These are phyloP conservation scores for Discoglossus pictus DNA, from an alignment of 2,797 vertebrate genomes.

Conservation along the genomic window DNA sequence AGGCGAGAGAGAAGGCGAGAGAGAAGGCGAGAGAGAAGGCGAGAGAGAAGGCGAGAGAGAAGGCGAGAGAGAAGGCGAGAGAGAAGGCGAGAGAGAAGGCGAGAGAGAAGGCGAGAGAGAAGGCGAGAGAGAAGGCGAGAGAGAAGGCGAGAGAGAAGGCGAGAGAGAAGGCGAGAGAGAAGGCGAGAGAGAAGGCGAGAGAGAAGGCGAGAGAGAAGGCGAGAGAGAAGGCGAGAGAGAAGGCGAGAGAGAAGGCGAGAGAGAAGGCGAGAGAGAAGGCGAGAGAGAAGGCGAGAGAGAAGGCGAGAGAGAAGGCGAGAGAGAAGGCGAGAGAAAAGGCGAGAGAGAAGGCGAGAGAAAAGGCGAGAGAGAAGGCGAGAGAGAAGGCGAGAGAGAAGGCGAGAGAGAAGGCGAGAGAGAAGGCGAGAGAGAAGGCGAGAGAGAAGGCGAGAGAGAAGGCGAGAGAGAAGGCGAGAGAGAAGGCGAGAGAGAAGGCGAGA, in stretches of 20 bases:
- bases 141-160: not conserved
- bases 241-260: not conserved
- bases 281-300: not conserved
- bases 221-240: not conserved
- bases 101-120: not conserved
- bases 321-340: not conserved
- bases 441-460: not conserved
- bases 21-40: no score
- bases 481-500: no score
- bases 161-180: no score
- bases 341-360: no score
- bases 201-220: no score
- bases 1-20: not conserved
- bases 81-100: not conserved
- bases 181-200: not conserved
- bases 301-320: no score
- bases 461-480: not conserved
- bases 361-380: not conserved
- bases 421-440: not conserved
- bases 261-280: not conserved
- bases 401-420: not conserved
- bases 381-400: no score
- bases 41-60: not conserved
- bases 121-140: no score
- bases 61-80: not conserved